Conservation (phyloP, 2,797 vertebrate genomes). For the Poliocrania exsul region DNA sequence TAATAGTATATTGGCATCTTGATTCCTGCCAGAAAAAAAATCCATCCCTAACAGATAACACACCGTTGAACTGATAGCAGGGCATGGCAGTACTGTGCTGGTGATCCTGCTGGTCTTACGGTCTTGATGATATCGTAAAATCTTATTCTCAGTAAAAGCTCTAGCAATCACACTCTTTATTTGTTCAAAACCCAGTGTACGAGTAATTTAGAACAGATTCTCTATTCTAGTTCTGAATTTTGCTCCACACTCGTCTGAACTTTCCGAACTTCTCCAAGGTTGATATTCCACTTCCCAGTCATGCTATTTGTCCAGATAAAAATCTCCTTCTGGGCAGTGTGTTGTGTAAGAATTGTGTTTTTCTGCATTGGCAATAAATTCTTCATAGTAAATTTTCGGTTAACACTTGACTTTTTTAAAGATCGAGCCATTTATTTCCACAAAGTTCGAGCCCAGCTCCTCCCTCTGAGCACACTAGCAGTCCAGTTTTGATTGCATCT, state of each 20-base stretch:
- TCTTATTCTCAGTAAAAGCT: not conserved
- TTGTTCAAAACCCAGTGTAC: not conserved
- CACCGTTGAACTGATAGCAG: not conserved
- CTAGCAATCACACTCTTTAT: fast-evolving
- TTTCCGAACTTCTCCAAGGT: not conserved
- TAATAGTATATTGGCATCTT: not conserved
- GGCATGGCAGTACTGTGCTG: not conserved
- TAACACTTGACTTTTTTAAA: not conserved
- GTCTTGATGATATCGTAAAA: not conserved
- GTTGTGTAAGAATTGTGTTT: not conserved
- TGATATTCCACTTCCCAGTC: not conserved
- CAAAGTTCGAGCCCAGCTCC: not conserved
- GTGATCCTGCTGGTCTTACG: not conserved
- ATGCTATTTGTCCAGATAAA: not conserved
- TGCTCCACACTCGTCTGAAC: not conserved
- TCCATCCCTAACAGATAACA: not conserved
- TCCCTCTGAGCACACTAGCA: not conserved
- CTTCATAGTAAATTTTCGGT: not conserved
- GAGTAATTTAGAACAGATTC: not conserved
- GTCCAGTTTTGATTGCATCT: not conserved
- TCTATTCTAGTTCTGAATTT: not conserved
- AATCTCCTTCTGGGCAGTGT: not conserved
- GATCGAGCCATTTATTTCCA: not conserved
- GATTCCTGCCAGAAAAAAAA: not conserved
- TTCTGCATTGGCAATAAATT: not conserved